These are phyloP conservation scores for Rhincodon typus DNA, from an alignment of 2,797 vertebrate species.

Conservation along the genomic window DNA sequence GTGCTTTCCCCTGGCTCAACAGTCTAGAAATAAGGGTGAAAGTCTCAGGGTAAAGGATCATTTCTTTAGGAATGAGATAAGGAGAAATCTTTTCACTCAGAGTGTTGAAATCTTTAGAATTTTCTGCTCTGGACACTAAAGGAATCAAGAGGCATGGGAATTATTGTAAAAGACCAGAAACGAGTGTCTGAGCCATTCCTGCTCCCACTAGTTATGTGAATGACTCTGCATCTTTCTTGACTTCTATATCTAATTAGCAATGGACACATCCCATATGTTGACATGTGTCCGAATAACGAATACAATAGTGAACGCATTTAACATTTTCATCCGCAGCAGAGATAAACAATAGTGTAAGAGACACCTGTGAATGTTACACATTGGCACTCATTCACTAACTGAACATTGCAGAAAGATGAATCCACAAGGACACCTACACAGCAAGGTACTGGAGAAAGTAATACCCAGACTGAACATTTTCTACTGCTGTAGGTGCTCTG, in stretches of 20 bases:
- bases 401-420: not conserved
- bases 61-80: not conserved
- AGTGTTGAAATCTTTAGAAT: not conserved
- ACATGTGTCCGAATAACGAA: not conserved
- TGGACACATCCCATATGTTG: not conserved
- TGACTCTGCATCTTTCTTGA: not conserved
- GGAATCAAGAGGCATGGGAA: not conserved
- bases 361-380: not conserved
- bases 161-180: not conserved
- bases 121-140: not conserved
- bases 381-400: not conserved
- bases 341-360: not conserved
- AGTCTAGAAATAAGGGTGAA: not conserved
- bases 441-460: not conserved
- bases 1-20: not conserved
- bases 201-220: not conserved
- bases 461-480: slow-evolving; percentile 4
- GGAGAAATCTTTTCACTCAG: not conserved
- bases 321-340: not conserved
- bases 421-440: not conserved
- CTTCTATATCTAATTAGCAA: not conserved
- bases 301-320: not conserved
- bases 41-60: not conserved
- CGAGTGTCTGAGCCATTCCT: not conserved
- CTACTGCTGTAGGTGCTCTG: not conserved